Conservation (phyloP, 1,140 invertebrate species). For the Formica selysi region DNA sequence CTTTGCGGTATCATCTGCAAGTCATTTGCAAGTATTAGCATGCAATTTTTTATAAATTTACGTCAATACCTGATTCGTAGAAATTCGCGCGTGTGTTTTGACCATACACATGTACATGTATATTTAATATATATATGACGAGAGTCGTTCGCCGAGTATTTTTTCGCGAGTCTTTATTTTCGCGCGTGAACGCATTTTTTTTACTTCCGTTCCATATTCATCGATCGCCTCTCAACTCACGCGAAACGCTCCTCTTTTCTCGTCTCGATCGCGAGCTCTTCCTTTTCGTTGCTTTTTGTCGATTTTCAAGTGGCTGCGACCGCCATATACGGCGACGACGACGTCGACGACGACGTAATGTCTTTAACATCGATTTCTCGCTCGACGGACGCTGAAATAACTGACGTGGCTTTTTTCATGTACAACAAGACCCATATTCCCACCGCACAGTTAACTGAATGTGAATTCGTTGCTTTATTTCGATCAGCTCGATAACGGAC, state of each 20-base stretch:
- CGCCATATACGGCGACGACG: constrained; percentile 11
- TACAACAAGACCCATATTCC: constrained; percentile 1
- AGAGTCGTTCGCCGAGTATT: constrained; percentile 9
- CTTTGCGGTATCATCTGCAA: constrained; percentile 46
- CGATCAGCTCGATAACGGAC: not conserved
- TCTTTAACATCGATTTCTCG: constrained; percentile 57
- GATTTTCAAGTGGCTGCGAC: constrained; percentile 33
- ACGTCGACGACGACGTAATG: constrained; percentile 25
- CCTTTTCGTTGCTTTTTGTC: constrained; percentile 34
- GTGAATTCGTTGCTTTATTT: constrained; percentile 2
- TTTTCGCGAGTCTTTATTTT: not conserved
- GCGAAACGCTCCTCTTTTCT: constrained; percentile 2
- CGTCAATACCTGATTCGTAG: constrained; percentile 39
- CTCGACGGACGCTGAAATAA: constrained; percentile 37
- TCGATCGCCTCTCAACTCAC: constrained; percentile 35
- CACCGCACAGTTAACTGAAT: not conserved
- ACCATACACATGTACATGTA: too few relatives aligned
- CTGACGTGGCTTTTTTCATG: constrained; percentile 13
- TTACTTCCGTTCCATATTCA: constrained; percentile 45
- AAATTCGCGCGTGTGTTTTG: constrained; percentile 2
- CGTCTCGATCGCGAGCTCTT: constrained; percentile 11
- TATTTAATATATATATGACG: not conserved
- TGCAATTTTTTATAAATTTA: constrained; percentile 53
- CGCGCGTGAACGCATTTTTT: not conserved
- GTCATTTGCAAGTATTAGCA: constrained; percentile 67